Evolutionary conservation across 2,888 invertebrate genomes (phyloP).

Genomic region (Lasioglossum leucozonium): DNA sequence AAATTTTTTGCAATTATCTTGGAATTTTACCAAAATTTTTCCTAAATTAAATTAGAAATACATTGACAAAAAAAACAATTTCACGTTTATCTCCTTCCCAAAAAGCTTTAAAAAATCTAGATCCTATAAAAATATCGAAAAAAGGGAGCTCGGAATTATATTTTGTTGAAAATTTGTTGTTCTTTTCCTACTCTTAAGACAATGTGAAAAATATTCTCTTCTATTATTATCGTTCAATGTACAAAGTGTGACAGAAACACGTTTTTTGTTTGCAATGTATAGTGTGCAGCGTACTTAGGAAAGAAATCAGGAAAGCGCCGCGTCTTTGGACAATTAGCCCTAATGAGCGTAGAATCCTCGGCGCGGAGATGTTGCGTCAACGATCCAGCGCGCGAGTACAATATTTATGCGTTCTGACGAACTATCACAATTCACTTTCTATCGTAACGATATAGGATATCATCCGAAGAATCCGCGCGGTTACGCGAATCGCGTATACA

Average conservation of each 20-base stretch:
- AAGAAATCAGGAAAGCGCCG: background rate
- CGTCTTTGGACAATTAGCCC: background rate
- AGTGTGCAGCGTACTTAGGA: background rate
- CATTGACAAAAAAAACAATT: too few species aligned
- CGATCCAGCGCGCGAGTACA: background rate
- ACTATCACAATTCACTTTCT: conserved; percentile 26
- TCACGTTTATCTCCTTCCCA: too few species aligned
- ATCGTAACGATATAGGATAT: conserved; percentile 35
- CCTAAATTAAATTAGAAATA: too few species aligned
- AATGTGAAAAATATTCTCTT: background rate
- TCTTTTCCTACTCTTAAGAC: too few species aligned
- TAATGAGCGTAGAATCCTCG: background rate
- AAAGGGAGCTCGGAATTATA: too few species aligned
- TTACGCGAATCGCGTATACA: conserved; percentile 39
- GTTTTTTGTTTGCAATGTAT: background rate
- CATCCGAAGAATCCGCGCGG: conserved; percentile 33
- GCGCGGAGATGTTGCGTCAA: background rate
- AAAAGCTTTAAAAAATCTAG: too few species aligned
- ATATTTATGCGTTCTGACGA: conserved; percentile 13
- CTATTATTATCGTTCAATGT: too few species aligned
- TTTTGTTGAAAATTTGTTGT: too few species aligned
- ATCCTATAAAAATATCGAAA: too few species aligned
- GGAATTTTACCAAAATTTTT: too few species aligned
- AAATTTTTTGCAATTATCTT: too few species aligned
- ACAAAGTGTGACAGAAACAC: too few species aligned